A percentile compares a stretch with the other conserved stretches of the same genome.
Evolutionary conservation across 1,140 invertebrate genomes (phyloP).

Genomic region (Mercenaria mercenaria): DNA sequence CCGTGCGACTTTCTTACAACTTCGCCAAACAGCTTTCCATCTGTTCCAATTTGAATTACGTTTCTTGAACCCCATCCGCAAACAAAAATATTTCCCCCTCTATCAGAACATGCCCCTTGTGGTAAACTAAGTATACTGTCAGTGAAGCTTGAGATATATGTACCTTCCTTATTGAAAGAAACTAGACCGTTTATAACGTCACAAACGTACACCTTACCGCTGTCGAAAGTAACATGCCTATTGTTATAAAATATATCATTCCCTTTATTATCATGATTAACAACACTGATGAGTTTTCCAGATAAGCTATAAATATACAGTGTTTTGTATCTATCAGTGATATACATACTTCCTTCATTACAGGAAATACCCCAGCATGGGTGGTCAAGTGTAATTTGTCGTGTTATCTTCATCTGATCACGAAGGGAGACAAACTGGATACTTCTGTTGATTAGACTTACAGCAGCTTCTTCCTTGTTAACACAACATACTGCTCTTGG

Average conservation of each 20-base stretch:
- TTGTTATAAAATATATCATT: too few species aligned
- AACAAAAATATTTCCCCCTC: neutral
- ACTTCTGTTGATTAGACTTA: neutral
- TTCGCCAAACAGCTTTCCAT: neutral
- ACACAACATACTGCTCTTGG: too few species aligned
- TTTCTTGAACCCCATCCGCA: neutral
- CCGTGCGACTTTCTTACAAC: neutral
- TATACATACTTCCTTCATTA: too few species aligned
- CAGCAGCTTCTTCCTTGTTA: neutral
- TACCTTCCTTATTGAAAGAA: too few species aligned
- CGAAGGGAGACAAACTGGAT: too few species aligned
- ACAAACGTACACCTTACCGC: neutral
- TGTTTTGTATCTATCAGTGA: too few species aligned
- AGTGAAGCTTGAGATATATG: too few species aligned
- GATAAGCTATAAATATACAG: neutral
- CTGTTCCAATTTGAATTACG: neutral
- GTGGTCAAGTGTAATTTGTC: neutral
- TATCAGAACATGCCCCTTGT: conserved; percentile 1
- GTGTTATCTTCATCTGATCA: too few species aligned
- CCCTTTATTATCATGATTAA: too few species aligned
- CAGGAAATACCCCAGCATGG: neutral
- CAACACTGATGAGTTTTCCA: too few species aligned
- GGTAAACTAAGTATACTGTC: neutral
- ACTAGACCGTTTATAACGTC: neutral
- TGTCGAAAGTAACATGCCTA: too few species aligned